These are phyloP conservation scores for Chamaea fasciata DNA, from an alignment of 2,113 vertebrate species.

Conservation along the genomic window DNA sequence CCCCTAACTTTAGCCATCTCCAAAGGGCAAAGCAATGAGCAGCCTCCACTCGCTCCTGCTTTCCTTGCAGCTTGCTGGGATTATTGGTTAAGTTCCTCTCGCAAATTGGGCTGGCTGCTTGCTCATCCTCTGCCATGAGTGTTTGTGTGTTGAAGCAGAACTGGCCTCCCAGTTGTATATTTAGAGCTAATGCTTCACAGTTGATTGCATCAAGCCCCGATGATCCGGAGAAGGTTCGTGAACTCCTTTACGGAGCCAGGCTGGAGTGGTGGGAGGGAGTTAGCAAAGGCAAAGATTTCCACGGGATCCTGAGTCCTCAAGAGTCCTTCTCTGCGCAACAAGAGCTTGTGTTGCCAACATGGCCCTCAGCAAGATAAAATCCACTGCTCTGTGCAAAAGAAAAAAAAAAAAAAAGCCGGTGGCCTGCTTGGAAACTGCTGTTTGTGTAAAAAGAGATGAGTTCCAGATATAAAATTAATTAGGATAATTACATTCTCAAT, in stretches of 20 bases:
- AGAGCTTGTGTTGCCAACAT: neutral
- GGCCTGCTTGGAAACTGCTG: conserved; percentile 12
- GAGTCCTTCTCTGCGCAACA: neutral
- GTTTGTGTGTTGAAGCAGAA: conserved; percentile 13
- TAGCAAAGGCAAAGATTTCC: neutral
- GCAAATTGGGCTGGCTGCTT: neutral
- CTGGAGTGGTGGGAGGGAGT: conserved; percentile 2
- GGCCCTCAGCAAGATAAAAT: neutral
- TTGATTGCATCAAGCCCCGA: conserved; percentile 29
- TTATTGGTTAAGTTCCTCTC: neutral
- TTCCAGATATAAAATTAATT: conserved; percentile 30
- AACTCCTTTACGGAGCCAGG: conserved; percentile 9
- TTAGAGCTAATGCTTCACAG: conserved; percentile 56
- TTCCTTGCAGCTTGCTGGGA: neutral
- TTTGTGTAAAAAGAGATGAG: neutral
- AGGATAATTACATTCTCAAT: conserved; percentile 45
- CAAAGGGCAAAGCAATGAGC: neutral
- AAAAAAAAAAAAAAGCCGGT: neutral
- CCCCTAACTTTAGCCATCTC: neutral
- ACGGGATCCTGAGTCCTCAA: neutral
- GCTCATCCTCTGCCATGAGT: neutral
- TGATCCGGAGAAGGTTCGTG: conserved; percentile 22
- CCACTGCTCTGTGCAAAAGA: neutral
- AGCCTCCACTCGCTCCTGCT: neutral
- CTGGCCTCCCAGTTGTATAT: conserved; percentile 36